phyloP scores from a whole-genome alignment of 2,888 invertebrate species.

The Ennomos fuscantarius region DNA sequence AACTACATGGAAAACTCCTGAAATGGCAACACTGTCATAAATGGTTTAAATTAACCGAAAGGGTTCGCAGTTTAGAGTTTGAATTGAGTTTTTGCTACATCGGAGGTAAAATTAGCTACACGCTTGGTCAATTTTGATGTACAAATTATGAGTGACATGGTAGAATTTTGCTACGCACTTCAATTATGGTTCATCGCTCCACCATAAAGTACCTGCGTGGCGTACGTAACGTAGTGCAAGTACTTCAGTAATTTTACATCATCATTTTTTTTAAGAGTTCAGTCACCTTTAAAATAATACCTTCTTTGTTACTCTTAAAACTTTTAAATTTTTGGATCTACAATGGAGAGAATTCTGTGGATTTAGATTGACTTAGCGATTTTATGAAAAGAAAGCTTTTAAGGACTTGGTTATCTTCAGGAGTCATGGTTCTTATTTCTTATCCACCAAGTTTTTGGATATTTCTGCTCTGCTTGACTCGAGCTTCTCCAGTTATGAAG shows the following conservation, averaged over 20 bases:
- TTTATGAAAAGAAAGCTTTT: no score
- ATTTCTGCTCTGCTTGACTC: no score
- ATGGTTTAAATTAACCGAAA: conserved; percentile 10
- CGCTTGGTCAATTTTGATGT: conserved; percentile 14
- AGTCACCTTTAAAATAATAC: background rate
- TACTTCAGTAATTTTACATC: no score
- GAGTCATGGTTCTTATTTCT: no score
- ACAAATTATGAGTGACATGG: conserved; percentile 18
- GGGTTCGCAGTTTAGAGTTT: conserved; percentile 11
- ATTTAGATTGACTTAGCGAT: no score
- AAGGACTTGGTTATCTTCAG: no score
- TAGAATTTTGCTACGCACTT: conserved; percentile 16
- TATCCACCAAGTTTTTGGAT: no score
- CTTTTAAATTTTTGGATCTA: no score
- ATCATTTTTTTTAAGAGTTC: conserved; percentile 6
- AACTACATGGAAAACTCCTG: background rate
- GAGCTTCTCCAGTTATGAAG: no score
- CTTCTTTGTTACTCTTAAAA: no score
- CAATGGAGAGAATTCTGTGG: no score
- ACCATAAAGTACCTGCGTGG: background rate
- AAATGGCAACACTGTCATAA: conserved; percentile 2
- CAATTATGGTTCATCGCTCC: conserved; percentile 11
- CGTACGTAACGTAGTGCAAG: no score
- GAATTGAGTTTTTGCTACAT: conserved; percentile 18
- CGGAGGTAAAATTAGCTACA: conserved; percentile 4